A percentile compares a stretch with the other conserved stretches of the same genome.
Evolutionary conservation across 2,888 invertebrate species (phyloP).

Genomic region (Odontocerum albicorne): DNA sequence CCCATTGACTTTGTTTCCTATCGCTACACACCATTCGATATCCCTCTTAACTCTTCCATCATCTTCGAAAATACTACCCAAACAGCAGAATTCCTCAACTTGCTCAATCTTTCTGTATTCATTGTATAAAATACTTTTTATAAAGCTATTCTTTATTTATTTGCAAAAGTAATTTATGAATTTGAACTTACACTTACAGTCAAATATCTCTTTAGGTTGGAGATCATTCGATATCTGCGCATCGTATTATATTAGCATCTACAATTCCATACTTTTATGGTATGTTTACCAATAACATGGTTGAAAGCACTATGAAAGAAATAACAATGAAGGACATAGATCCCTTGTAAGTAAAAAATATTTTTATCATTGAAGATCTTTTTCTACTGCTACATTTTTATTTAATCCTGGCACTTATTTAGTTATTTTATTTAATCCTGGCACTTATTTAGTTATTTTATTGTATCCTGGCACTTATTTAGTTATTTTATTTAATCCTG

Average conservation of each 20-base stretch:
- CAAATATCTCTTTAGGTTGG: constrained; percentile 76
- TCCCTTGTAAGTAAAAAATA: constrained; percentile 58
- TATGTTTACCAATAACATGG: constrained; percentile 90
- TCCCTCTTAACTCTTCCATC: too few relatives aligned
- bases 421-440: neutral
- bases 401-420: constrained; percentile 2
- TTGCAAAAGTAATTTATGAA: too few relatives aligned
- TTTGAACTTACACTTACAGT: too few relatives aligned
- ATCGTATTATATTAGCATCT: constrained; percentile 80
- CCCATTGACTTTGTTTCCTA: too few relatives aligned
- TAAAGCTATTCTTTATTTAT: too few relatives aligned
- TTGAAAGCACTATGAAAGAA: constrained; percentile 78
- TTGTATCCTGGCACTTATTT: constrained; percentile 1
- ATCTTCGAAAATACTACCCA: too few relatives aligned
- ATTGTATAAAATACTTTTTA: too few relatives aligned
- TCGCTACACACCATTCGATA: too few relatives aligned
- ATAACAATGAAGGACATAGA: constrained; percentile 82
- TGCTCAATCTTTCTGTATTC: too few relatives aligned
- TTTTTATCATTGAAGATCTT: neutral
- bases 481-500: neutral
- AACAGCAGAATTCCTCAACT: too few relatives aligned
- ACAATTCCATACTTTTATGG: constrained; percentile 88
- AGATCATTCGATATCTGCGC: constrained; percentile 76
- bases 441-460: neutral
- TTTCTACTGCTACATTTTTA: neutral